Conservation (phyloP, 2,797 vertebrate genomes). For the Eupleurogrammus muticus region DNA sequence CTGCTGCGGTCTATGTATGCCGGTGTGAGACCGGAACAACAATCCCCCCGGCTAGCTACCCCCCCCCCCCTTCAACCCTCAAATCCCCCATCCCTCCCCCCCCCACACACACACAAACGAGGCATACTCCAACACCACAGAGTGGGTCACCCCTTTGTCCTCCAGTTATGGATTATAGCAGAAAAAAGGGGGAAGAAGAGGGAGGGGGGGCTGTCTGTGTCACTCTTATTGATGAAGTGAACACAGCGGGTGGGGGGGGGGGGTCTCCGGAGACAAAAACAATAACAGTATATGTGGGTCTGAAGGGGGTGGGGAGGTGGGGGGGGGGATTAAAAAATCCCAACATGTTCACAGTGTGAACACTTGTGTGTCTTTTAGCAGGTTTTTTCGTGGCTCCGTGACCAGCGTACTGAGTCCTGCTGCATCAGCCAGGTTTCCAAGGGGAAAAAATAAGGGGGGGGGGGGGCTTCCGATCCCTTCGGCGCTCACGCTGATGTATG, state of each 20-base stretch:
- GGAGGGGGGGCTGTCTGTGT: slow-evolving; percentile 36
- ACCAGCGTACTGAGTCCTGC: background rate
- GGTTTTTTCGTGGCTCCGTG: background rate
- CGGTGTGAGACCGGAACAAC: background rate
- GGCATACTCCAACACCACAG: slow-evolving; percentile 35
- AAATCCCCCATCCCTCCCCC: slow-evolving; percentile 15
- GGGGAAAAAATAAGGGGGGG: too few species aligned
- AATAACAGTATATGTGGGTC: slow-evolving; percentile 43
- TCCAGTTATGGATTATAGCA: slow-evolving; percentile 77
- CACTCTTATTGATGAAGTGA: slow-evolving; percentile 68
- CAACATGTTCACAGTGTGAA: slow-evolving; percentile 22
- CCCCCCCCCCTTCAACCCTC: slow-evolving; percentile 28
- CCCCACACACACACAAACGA: slow-evolving; percentile 12
- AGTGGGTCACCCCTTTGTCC: slow-evolving; percentile 74
- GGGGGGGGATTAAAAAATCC: slow-evolving; percentile 45
- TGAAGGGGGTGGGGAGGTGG: too few species aligned
- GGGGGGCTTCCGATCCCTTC: background rate
- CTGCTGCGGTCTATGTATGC: background rate
- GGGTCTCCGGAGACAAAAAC: slow-evolving; percentile 50
- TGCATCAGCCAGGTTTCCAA: slow-evolving; percentile 16
- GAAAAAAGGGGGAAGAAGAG: slow-evolving; percentile 8
- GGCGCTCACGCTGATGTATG: background rate
- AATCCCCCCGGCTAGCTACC: background rate
- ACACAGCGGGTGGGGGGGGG: slow-evolving; percentile 69
- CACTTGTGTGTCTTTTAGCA: slow-evolving; percentile 26